Conservation (phyloP, 2,797 vertebrate species). For the Synaphobranchus kaupii region DNA sequence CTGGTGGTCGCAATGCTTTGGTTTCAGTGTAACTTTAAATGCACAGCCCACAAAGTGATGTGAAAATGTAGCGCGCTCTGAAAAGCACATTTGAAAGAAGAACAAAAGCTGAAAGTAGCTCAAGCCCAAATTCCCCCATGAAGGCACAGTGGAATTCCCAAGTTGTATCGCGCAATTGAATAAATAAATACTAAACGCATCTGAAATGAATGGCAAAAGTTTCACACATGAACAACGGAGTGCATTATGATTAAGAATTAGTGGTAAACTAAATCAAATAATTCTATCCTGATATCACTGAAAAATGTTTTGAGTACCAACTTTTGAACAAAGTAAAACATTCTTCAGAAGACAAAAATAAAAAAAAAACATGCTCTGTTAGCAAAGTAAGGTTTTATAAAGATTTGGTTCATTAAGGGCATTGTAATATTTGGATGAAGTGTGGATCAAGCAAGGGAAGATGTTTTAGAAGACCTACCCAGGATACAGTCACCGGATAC, state of each 20-base stretch:
- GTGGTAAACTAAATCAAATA: neutral
- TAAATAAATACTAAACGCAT: neutral
- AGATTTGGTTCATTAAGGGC: conserved; percentile 5
- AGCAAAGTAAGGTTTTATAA: neutral
- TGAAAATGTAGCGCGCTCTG: neutral
- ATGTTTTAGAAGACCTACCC: neutral
- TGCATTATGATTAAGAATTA: neutral
- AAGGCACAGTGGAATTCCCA: conserved; percentile 10
- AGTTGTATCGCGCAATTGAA: neutral
- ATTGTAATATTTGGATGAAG: neutral
- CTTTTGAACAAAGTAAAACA: conserved; percentile 3
- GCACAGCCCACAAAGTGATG: neutral
- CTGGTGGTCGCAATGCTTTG: neutral
- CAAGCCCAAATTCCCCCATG: neutral
- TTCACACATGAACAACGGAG: conserved; percentile 5
- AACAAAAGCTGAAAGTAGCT: neutral
- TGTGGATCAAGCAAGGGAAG: neutral
- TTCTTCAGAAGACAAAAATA: neutral
- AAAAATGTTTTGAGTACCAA: conserved; percentile 12
- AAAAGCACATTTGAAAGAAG: conserved; percentile 2
- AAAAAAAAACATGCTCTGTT: neutral
- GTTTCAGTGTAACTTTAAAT: neutral
- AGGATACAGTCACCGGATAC: neutral
- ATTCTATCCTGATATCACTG: conserved; percentile 5
- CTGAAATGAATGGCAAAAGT: neutral